These are phyloP conservation scores for Proteles cristata DNA, from an alignment of 2,113 vertebrate genomes.

Conservation along the genomic window DNA sequence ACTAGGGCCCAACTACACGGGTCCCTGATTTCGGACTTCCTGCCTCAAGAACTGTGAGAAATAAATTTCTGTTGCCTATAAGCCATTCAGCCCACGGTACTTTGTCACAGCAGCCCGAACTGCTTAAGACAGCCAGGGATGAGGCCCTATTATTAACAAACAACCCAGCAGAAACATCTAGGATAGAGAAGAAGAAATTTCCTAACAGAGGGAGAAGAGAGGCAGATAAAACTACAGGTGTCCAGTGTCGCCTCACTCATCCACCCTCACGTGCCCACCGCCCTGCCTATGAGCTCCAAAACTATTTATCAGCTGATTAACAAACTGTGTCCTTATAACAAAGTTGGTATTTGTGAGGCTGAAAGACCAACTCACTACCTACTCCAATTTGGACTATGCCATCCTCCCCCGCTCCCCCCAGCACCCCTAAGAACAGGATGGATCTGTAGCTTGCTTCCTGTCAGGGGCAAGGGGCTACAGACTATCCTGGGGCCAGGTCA, in stretches of 20 bases:
- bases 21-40: not conserved
- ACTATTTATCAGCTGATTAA: not conserved
- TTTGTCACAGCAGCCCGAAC: not conserved
- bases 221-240: not conserved
- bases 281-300: not conserved
- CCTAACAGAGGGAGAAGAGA: not conserved
- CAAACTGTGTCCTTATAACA: not conserved
- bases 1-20: not conserved
- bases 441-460: not conserved
- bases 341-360: not conserved
- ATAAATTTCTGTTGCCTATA: not conserved
- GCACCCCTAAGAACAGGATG: not conserved
- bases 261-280: no score
- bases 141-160: not conserved
- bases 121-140: not conserved
- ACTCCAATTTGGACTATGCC: not conserved
- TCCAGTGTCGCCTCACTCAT: no score
- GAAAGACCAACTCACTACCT: not conserved
- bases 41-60: not conserved
- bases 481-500: not conserved
- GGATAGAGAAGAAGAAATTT: not conserved
- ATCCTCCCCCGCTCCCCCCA: not conserved
- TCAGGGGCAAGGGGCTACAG: no score
- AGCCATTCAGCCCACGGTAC: not conserved
- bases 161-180: not conserved